Percentiles rank a stretch among this genome's conserved stretches.
Conservation (phyloP, 2,113 vertebrate genomes). For the Lamprotornis superbus region DNA sequence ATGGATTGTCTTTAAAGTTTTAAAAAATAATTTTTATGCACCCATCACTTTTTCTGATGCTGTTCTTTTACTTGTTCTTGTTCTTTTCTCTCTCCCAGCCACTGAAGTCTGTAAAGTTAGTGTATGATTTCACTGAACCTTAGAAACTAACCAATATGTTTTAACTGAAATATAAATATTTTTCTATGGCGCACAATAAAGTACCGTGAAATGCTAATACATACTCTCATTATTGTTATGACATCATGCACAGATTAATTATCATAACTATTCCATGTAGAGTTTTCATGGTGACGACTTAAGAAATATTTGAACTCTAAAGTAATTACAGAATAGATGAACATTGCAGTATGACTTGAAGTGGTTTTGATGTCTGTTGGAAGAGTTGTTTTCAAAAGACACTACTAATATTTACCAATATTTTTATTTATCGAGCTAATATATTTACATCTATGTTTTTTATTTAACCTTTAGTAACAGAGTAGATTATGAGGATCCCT, state of each 20-base stretch:
- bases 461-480: constrained; percentile 27
- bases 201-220: background rate
- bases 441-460: background rate
- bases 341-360: background rate
- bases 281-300: constrained; percentile 32
- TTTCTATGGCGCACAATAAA: background rate
- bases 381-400: background rate
- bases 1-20: background rate
- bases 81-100: background rate
- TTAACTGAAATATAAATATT: background rate
- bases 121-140: background rate
- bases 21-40: background rate
- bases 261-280: background rate
- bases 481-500: background rate
- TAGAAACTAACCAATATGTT: background rate
- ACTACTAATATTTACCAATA: background rate
- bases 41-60: background rate
- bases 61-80: background rate
- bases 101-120: background rate
- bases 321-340: background rate
- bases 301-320: background rate
- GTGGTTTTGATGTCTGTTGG: background rate
- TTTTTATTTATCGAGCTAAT: constrained; percentile 2
- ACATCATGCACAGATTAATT: background rate
- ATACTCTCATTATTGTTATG: background rate